Percentiles rank a stretch among this genome's conserved stretches.
phyloP scores from a whole-genome alignment of 1,140 invertebrate species.

The Diorhabda elongata region DNA sequence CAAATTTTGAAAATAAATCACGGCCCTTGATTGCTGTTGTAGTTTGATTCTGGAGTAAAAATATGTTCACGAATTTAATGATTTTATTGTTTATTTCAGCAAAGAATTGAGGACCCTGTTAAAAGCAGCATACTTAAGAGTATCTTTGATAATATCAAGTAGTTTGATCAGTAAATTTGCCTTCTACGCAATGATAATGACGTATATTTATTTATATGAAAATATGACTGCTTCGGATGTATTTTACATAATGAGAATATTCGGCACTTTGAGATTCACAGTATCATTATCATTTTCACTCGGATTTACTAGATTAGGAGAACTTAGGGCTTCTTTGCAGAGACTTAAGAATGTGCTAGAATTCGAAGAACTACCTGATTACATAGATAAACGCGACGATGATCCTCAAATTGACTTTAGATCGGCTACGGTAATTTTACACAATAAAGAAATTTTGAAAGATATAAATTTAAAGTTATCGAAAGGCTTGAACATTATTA shows the following conservation, averaged over 20 bases:
- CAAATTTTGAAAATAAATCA: too few species aligned
- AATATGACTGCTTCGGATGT: slow-evolving; percentile 24
- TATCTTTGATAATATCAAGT: slow-evolving; percentile 19
- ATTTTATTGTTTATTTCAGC: slow-evolving; percentile 20
- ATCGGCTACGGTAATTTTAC: slow-evolving; percentile 18
- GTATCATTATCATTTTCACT: slow-evolving; percentile 24
- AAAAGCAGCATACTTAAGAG: slow-evolving; percentile 18
- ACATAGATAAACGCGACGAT: slow-evolving; percentile 23
- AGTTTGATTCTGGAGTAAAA: too few species aligned
- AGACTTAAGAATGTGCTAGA: slow-evolving; percentile 33
- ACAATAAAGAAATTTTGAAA: slow-evolving; percentile 51
- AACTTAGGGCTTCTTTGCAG: slow-evolving; percentile 39
- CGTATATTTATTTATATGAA: slow-evolving; percentile 21
- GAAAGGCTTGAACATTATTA: slow-evolving; percentile 61
- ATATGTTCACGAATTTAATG: background rate
- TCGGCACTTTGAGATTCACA: slow-evolving; percentile 19
- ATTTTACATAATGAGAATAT: slow-evolving; percentile 29
- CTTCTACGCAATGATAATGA: slow-evolving; percentile 28
- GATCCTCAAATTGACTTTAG: slow-evolving; percentile 18
- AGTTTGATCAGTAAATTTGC: slow-evolving; percentile 23
- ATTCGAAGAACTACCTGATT: slow-evolving; percentile 25
- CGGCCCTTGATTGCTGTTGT: too few species aligned
- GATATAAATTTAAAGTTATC: slow-evolving; percentile 53
- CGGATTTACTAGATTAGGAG: slow-evolving; percentile 53
- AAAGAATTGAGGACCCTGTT: slow-evolving; percentile 28